Conservation (phyloP, 2,888 invertebrate genomes). For the Diarsia dahlii region DNA sequence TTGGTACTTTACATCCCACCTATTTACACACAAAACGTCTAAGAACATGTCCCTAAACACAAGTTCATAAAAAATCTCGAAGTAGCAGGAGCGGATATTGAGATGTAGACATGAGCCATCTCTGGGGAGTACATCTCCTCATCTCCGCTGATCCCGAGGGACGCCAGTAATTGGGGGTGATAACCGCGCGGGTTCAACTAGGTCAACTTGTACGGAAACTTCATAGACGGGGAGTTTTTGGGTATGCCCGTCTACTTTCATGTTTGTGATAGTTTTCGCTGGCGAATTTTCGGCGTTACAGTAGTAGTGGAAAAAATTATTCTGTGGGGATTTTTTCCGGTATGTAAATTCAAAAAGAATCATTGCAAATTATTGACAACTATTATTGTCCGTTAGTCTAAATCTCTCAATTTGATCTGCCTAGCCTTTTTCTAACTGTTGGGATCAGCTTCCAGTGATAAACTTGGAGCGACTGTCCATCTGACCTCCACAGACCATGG, state of each 20-base stretch:
- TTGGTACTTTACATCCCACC: no score
- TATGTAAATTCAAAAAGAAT: neutral
- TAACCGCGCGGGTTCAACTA: constrained; percentile 54
- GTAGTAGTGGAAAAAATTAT: neutral
- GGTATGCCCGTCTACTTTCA: constrained; percentile 26
- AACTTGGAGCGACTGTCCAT: no score
- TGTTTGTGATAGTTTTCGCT: constrained; percentile 1
- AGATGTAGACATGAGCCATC: constrained; percentile 7
- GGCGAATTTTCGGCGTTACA: neutral
- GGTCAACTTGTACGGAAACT: constrained; percentile 59
- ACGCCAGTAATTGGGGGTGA: constrained; percentile 62
- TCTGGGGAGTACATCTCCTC: constrained; percentile 8
- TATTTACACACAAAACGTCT: neutral
- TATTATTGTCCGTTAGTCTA: no score
- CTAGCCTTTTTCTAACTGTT: no score
- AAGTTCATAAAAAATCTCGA: neutral
- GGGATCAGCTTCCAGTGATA: no score
- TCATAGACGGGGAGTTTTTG: constrained; percentile 42
- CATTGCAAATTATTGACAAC: neutral
- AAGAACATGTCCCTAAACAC: neutral
- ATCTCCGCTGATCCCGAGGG: constrained; percentile 15
- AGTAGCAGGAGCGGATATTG: neutral
- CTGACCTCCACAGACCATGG: no score
- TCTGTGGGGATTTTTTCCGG: neutral
- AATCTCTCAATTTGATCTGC: no score